A percentile compares a stretch with the other conserved stretches of the same genome.
Conservation (phyloP, 2,888 invertebrate genomes). For the Silvanus unidentatus region DNA sequence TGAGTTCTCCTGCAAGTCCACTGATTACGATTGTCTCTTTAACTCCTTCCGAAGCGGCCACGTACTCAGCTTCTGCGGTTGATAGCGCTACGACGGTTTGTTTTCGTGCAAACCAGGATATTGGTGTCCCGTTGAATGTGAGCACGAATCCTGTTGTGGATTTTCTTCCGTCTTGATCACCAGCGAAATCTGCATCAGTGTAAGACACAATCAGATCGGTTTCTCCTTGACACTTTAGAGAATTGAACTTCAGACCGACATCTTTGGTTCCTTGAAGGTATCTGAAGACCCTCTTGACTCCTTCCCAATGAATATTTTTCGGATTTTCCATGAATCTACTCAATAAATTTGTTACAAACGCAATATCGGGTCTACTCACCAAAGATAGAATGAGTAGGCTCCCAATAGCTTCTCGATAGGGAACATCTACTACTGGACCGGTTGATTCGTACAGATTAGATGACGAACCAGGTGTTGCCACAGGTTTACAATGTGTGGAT, state of each 20-base stretch:
- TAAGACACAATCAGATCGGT: slow-evolving; percentile 6
- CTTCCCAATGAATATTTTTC: too few species aligned
- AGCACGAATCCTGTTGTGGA: slow-evolving; percentile 20
- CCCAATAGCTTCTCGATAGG: slow-evolving; percentile 15
- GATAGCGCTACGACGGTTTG: slow-evolving; percentile 26
- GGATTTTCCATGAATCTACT: too few species aligned
- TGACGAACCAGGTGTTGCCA: too few species aligned
- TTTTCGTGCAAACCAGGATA: slow-evolving; percentile 23
- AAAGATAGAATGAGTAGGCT: slow-evolving; percentile 18
- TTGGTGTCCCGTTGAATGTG: slow-evolving; percentile 20
- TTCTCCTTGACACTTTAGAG: too few species aligned
- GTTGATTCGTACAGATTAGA: too few species aligned
- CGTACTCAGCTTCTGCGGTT: slow-evolving; percentile 27
- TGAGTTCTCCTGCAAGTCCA: too few species aligned
- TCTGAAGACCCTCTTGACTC: slow-evolving; percentile 3
- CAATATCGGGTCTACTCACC: slow-evolving; percentile 18
- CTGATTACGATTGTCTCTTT: slow-evolving; percentile 11
- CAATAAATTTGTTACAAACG: background rate
- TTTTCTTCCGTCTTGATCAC: slow-evolving; percentile 18
- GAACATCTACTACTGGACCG: too few species aligned
- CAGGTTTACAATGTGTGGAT: too few species aligned
- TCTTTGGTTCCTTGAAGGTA: background rate
- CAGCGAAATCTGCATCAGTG: slow-evolving; percentile 20
- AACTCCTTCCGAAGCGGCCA: slow-evolving; percentile 16
- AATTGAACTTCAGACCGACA: background rate